These are phyloP conservation scores for Eupeodes luniger DNA, from an alignment of 2,888 invertebrate genomes.

Conservation along the genomic window DNA sequence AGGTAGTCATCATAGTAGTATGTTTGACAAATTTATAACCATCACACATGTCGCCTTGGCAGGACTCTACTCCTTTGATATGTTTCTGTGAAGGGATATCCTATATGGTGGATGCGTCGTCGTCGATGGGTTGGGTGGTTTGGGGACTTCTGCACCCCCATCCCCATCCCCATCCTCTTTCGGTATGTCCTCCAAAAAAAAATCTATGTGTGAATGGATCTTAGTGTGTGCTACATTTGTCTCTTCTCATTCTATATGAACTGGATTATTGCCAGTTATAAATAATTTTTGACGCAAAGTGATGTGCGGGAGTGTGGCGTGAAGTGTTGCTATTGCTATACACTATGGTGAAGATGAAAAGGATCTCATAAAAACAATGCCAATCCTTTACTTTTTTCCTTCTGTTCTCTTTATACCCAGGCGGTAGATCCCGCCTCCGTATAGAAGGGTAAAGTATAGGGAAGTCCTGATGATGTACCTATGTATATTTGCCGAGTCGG, in stretches of 20 bases:
- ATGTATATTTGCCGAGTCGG: too few species aligned
- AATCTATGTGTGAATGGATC: constrained; percentile 59
- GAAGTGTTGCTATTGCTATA: background rate
- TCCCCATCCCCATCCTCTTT: background rate
- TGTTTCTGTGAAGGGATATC: background rate
- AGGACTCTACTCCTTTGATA: constrained; percentile 35
- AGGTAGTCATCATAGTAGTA: constrained; percentile 50
- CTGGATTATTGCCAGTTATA: constrained; percentile 76
- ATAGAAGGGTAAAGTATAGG: constrained; percentile 6
- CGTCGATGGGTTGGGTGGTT: background rate
- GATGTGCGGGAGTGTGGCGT: constrained; percentile 50
- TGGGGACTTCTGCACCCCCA: background rate
- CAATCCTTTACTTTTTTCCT: constrained; percentile 58
- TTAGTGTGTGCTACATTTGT: constrained; percentile 68
- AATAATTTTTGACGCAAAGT: constrained; percentile 75
- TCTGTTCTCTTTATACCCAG: background rate
- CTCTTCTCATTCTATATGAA: constrained; percentile 67
- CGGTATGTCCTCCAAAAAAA: background rate
- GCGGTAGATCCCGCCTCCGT: background rate
- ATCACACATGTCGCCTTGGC: constrained; percentile 71
- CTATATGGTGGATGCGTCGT: too few species aligned
- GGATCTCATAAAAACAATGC: constrained; percentile 72
- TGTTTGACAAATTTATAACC: constrained; percentile 74
- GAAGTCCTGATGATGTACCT: background rate
- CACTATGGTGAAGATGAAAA: constrained; percentile 51